These are phyloP conservation scores for Pseudochirops corinnae DNA, from an alignment of 2,797 vertebrate species.

Conservation along the genomic window DNA sequence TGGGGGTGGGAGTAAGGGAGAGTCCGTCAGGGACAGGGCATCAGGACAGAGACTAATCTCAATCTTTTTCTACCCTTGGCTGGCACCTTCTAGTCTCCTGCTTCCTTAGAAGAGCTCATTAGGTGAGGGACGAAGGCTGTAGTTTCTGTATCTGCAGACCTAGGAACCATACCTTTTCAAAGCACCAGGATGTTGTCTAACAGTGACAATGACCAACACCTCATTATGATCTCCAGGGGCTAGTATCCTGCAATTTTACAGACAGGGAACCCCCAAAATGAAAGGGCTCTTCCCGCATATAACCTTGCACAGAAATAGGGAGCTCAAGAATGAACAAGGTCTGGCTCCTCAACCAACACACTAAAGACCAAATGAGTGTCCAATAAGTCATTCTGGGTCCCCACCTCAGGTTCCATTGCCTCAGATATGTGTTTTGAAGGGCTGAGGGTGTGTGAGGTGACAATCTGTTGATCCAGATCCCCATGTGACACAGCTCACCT, in stretches of 20 bases:
- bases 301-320: not conserved
- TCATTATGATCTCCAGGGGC: not conserved
- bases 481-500: slow-evolving; percentile 14
- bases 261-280: not conserved
- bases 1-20: slow-evolving; percentile 62
- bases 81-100: not conserved
- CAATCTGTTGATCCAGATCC: not conserved
- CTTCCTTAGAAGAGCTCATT: not conserved
- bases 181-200: not conserved
- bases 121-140: not conserved
- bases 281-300: slow-evolving; percentile 1
- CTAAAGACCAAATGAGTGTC: not conserved
- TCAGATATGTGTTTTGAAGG: slow-evolving; percentile 13
- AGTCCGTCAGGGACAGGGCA: slow-evolving; percentile 60
- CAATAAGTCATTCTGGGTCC: not conserved
- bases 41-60: slow-evolving; percentile 30
- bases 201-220: not conserved
- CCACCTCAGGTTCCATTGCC: not conserved
- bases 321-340: not conserved
- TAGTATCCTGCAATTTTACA: not conserved
- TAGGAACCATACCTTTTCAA: not conserved
- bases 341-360: not conserved
- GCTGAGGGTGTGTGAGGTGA: slow-evolving; percentile 8
- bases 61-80: slow-evolving; percentile 34
- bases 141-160: not conserved